Evolutionary conservation across 2,113 vertebrate species (phyloP).

Genomic region (Loxodonta africana): DNA sequence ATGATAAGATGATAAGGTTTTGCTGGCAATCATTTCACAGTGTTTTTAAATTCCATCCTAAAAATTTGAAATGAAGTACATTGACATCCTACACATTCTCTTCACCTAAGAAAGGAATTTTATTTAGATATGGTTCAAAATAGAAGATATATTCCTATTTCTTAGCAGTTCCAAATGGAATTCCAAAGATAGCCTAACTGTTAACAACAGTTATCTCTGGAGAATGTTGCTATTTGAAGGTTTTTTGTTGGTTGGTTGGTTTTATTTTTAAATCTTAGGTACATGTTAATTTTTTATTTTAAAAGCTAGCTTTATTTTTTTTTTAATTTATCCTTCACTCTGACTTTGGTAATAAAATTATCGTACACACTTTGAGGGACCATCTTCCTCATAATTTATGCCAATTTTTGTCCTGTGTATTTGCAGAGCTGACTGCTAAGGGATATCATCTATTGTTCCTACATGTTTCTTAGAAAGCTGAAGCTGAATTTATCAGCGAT

Average conservation of each 20-base stretch:
- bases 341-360: constrained; percentile 18
- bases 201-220: constrained; percentile 11
- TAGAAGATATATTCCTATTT: background rate
- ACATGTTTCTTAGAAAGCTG: background rate
- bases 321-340: background rate
- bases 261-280: background rate
- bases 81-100: background rate
- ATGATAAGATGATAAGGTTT: background rate
- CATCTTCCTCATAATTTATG: background rate
- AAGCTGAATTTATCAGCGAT: background rate
- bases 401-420: background rate
- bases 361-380: background rate
- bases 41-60: constrained; percentile 46
- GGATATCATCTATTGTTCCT: background rate
- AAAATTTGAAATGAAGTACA: constrained; percentile 21
- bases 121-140: constrained; percentile 53
- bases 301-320: constrained; percentile 13
- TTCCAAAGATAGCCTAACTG: constrained; percentile 44
- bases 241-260: background rate
- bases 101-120: constrained; percentile 30
- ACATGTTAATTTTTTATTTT: background rate
- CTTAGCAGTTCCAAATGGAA: constrained; percentile 46
- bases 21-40: constrained; percentile 44
- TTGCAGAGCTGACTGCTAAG: background rate
- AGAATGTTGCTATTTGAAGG: background rate